phyloP scores from a whole-genome alignment of 2,888 invertebrate genomes.

The Acrobasis suavella region DNA sequence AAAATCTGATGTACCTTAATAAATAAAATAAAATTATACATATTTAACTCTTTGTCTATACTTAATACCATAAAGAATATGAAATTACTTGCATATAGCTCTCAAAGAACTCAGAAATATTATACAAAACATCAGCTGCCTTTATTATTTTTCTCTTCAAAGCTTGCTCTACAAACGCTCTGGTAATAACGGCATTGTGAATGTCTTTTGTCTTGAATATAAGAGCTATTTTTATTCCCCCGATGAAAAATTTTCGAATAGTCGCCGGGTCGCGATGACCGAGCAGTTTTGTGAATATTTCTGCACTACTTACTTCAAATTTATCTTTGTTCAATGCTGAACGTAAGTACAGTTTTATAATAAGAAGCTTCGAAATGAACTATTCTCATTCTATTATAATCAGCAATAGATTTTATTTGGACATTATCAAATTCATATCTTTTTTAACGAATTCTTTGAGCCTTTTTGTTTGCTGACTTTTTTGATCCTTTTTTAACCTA shows the following conservation, averaged over 20 bases:
- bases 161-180: constrained; percentile 46
- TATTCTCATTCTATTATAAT: constrained; percentile 51
- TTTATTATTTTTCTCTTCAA: constrained; percentile 48
- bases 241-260: constrained; percentile 47
- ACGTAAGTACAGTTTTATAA: constrained; percentile 68
- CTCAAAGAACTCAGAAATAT: neutral
- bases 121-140: constrained; percentile 26
- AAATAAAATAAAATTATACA: too few species aligned
- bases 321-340: constrained; percentile 58
- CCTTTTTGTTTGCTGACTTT: constrained; percentile 24
- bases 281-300: constrained; percentile 56
- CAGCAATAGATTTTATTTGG: neutral
- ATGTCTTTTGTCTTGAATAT: constrained; percentile 53
- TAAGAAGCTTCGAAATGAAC: constrained; percentile 50
- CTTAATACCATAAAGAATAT: neutral
- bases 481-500: constrained; percentile 19
- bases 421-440: constrained; percentile 1
- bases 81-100: neutral
- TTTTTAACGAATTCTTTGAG: neutral
- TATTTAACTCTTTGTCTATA: neutral
- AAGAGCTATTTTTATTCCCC: constrained; percentile 48
- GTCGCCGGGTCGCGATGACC: constrained; percentile 52
- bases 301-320: constrained; percentile 60
- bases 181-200: constrained; percentile 45
- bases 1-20: too few species aligned